phyloP scores from a whole-genome alignment of 2,888 invertebrate genomes.

The Malacosoma neustria region DNA sequence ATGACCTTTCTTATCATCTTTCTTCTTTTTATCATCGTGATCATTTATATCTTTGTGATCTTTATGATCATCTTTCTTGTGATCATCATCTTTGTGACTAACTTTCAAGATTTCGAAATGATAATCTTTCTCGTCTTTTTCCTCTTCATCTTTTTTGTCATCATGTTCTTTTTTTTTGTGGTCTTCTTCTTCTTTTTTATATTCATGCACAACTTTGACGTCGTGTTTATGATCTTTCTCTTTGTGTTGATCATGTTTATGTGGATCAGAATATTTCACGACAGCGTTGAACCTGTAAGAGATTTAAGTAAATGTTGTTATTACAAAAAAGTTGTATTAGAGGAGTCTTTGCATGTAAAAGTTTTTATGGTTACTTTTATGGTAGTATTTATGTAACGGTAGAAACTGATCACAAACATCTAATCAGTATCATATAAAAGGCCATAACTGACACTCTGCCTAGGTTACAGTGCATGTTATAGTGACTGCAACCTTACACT shows the following conservation, averaged over 20 bases:
- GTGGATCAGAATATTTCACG: slow-evolving; percentile 23
- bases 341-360: too few relatives aligned
- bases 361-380: too few relatives aligned
- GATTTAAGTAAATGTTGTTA: not conserved
- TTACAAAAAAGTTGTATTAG: too few relatives aligned
- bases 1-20: not conserved
- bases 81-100: slow-evolving; percentile 5
- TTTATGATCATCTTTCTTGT: not conserved
- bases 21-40: not conserved
- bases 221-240: slow-evolving; percentile 1
- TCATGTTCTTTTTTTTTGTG: slow-evolving; percentile 3
- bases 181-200: slow-evolving; percentile 2
- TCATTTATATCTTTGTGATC: not conserved
- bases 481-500: too few relatives aligned
- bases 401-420: too few relatives aligned
- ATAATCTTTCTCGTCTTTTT: slow-evolving; percentile 6
- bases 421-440: too few relatives aligned
- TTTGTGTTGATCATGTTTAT: slow-evolving; percentile 15
- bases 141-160: slow-evolving; percentile 7
- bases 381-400: too few relatives aligned
- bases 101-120: not conserved
- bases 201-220: not conserved
- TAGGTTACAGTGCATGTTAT: too few relatives aligned
- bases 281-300: slow-evolving; percentile 23
- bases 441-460: too few relatives aligned